A percentile compares a stretch with the other conserved stretches of the same genome.
Conservation (phyloP, 1,140 invertebrate species). For the Formica selysi region DNA sequence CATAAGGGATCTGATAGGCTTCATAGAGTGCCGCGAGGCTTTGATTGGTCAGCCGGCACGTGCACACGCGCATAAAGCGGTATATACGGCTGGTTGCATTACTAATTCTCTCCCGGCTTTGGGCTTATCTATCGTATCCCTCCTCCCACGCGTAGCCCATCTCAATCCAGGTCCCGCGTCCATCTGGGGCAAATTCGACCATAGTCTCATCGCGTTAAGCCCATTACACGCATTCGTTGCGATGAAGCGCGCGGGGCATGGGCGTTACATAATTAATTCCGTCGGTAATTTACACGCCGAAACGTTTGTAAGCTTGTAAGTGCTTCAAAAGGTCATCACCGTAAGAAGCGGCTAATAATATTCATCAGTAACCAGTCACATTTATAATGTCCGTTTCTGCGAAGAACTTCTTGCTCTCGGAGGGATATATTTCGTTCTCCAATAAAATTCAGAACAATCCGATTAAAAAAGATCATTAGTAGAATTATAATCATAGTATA, state of each 20-base stretch:
- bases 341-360: too few relatives aligned
- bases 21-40: slow-evolving; percentile 70
- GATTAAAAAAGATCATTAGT: not conserved
- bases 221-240: slow-evolving; percentile 62
- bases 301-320: slow-evolving; percentile 40
- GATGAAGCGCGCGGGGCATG: slow-evolving; percentile 33
- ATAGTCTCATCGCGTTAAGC: slow-evolving; percentile 56
- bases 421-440: not conserved
- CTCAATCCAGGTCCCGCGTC: slow-evolving; percentile 45
- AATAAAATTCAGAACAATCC: not conserved
- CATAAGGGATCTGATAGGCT: slow-evolving; percentile 75
- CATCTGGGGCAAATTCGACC: slow-evolving; percentile 62
- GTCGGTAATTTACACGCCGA: slow-evolving; percentile 34
- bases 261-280: slow-evolving; percentile 61
- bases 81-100: slow-evolving; percentile 66
- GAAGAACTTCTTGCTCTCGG: not conserved
- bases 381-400: too few relatives aligned
- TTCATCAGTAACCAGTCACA: not conserved
- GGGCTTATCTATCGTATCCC: slow-evolving; percentile 58
- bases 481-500: too few relatives aligned
- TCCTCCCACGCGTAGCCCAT: not conserved
- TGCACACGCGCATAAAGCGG: slow-evolving; percentile 64
- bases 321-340: not conserved
- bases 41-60: slow-evolving; percentile 75
- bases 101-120: slow-evolving; percentile 72